Evolutionary conservation across 1,140 invertebrate species (phyloP).

Genomic region (Pseudomyrmex dendroicus): DNA sequence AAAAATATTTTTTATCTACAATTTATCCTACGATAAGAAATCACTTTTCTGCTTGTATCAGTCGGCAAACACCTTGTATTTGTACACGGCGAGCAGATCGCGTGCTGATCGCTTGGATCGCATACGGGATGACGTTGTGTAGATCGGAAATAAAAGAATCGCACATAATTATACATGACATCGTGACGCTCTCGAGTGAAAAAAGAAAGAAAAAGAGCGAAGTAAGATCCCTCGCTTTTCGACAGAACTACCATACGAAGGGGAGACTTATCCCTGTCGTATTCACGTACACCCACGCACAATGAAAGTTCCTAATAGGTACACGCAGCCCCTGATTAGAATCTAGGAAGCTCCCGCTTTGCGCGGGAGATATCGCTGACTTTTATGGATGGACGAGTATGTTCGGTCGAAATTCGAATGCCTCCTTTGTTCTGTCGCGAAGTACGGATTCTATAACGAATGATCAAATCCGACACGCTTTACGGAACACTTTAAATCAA

Average conservation of each 20-base stretch:
- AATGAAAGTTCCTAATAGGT: slow-evolving; percentile 83
- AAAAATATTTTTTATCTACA: too few relatives aligned
- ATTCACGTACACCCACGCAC: slow-evolving; percentile 82
- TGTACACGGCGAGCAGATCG: background rate
- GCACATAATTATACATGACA: slow-evolving; percentile 80
- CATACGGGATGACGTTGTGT: slow-evolving; percentile 26
- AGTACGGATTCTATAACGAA: slow-evolving; percentile 27
- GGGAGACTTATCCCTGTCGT: slow-evolving; percentile 71
- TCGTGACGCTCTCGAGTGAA: slow-evolving; percentile 77
- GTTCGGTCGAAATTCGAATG: slow-evolving; percentile 47
- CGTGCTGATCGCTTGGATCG: background rate
- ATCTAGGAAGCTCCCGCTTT: slow-evolving; percentile 70
- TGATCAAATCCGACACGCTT: slow-evolving; percentile 28
- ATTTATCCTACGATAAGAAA: background rate
- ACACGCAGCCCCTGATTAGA: slow-evolving; percentile 84
- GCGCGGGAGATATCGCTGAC: slow-evolving; percentile 64
- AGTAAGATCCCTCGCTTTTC: slow-evolving; percentile 69
- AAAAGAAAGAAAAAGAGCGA: slow-evolving; percentile 48
- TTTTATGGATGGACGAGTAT: slow-evolving; percentile 54
- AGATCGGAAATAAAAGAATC: slow-evolving; percentile 74
- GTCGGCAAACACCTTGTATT: slow-evolving; percentile 17
- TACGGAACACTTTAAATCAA: background rate
- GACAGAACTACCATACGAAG: slow-evolving; percentile 64
- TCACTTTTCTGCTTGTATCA: background rate
- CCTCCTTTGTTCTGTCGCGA: slow-evolving; percentile 50